A percentile compares a stretch with the other conserved stretches of the same genome.
These are phyloP conservation scores for Andrena bicolor DNA, from an alignment of 2,888 invertebrate species.

Conservation along the genomic window DNA sequence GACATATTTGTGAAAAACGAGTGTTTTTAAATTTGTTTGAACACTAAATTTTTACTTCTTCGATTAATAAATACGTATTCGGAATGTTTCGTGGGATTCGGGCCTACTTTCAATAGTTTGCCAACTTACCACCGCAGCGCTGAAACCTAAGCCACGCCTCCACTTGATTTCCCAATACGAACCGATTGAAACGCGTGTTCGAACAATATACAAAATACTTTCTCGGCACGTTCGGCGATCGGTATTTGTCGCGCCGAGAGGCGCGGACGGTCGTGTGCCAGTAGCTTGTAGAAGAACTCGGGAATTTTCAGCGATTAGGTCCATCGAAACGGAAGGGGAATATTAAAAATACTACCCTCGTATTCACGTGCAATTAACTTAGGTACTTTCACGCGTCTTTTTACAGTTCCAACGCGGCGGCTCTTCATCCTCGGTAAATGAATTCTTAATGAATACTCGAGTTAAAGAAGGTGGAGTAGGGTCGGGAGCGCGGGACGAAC, in stretches of 20 bases:
- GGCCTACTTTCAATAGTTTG: no score
- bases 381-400: background rate
- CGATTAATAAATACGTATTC: no score
- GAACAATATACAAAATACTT: background rate
- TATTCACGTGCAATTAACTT: background rate
- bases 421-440: background rate
- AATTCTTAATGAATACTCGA: slow-evolving; percentile 15
- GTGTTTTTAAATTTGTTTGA: no score
- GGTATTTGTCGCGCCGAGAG: no score
- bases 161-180: no score
- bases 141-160: no score
- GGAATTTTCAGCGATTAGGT: background rate
- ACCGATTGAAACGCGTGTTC: background rate
- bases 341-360: background rate
- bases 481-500: background rate
- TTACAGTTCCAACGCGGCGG: background rate
- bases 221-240: background rate
- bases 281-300: background rate
- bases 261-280: no score
- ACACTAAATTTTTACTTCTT: no score
- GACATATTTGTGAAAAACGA: no score
- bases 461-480: background rate
- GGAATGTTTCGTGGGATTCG: no score
- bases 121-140: no score
- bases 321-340: background rate